Conservation (phyloP, 1,140 invertebrate species). For the Helicoverpa zea region DNA sequence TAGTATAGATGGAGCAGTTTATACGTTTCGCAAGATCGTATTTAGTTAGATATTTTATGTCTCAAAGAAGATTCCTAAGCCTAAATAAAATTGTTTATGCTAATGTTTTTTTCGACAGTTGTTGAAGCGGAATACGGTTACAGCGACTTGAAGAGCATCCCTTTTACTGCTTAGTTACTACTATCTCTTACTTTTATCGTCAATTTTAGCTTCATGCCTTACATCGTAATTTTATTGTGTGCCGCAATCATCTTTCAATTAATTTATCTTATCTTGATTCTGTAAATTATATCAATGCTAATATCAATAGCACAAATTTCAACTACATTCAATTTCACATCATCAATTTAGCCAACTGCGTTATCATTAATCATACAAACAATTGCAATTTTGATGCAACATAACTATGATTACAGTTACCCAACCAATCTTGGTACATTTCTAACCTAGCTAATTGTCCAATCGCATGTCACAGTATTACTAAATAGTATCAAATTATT, state of each 20-base stretch:
- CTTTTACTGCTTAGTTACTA: no score
- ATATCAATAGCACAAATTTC: not conserved
- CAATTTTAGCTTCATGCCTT: no score
- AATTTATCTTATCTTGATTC: no score
- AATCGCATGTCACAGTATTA: conserved; percentile 30
- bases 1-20: not conserved
- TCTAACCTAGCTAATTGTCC: conserved; percentile 14
- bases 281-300: not conserved
- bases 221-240: no score
- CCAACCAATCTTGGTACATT: conserved; percentile 18
- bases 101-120: no score
- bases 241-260: no score
- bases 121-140: no score
- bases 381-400: conserved; percentile 28
- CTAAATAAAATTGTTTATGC: no score
- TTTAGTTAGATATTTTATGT: not conserved
- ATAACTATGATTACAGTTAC: conserved; percentile 5
- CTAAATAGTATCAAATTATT: conserved; percentile 32
- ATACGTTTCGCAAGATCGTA: not conserved
- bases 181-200: no score
- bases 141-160: no score
- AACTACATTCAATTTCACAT: not conserved
- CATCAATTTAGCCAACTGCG: not conserved
- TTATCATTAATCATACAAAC: conserved; percentile 21
- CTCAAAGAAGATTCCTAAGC: not conserved